A percentile compares a stretch with the other conserved stretches of the same genome.
Evolutionary conservation across 2,797 vertebrate species (phyloP).

Genomic region (Melanotaenia pygmaea): DNA sequence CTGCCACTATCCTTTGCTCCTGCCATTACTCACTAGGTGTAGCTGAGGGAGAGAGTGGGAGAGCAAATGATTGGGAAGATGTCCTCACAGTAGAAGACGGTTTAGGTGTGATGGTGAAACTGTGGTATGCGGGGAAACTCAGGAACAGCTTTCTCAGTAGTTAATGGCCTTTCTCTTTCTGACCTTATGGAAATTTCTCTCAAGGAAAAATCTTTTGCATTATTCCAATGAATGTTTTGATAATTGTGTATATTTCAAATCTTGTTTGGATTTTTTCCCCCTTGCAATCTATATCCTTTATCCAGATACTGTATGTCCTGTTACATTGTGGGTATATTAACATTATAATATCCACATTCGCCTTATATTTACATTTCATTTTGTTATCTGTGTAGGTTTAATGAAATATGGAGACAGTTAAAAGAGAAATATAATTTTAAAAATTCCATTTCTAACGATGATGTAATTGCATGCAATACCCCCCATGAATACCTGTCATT

Average conservation of each 20-base stretch:
- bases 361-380: constrained; percentile 10
- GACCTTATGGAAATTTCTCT: constrained; percentile 37
- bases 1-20: constrained; percentile 82
- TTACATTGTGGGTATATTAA: constrained; percentile 4
- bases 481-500: constrained; percentile 6
- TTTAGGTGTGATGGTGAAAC: constrained; percentile 55
- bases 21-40: constrained; percentile 79
- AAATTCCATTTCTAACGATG: constrained; percentile 25
- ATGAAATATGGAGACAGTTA: constrained; percentile 8
- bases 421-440: constrained; percentile 5
- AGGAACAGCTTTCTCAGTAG: constrained; percentile 49
- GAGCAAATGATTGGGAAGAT: constrained; percentile 71
- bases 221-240: constrained; percentile 28
- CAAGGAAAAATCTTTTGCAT: constrained; percentile 19
- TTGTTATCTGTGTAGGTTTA: constrained; percentile 11
- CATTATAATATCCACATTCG: constrained; percentile 11
- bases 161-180: constrained; percentile 52
- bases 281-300: constrained; percentile 20
- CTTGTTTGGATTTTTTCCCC: neutral
- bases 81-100: constrained; percentile 57
- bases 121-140: constrained; percentile 45
- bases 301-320: constrained; percentile 17
- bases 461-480: constrained; percentile 30
- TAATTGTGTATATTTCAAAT: constrained; percentile 46
- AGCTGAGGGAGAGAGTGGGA: constrained; percentile 45